Evolutionary conservation across 2,113 vertebrate species (phyloP).

Genomic region (Psittacus erithacus): DNA sequence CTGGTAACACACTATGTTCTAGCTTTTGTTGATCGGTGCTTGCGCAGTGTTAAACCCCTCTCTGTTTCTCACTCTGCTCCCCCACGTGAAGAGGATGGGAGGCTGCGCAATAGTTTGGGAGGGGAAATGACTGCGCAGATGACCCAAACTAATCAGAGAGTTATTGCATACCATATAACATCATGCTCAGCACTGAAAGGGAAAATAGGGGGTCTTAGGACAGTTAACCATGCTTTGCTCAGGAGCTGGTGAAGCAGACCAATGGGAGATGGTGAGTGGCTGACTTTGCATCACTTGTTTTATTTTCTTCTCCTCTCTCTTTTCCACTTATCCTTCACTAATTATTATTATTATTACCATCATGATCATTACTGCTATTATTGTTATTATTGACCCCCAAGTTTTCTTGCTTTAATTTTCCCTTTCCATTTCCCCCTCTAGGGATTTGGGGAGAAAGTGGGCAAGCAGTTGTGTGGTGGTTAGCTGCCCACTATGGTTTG

Average conservation of each 20-base stretch:
- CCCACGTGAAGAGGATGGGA: background rate
- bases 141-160: background rate
- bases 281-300: background rate
- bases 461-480: background rate
- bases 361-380: background rate
- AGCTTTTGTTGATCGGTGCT: background rate
- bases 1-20: background rate
- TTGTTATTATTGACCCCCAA: background rate
- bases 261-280: background rate
- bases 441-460: accelerated
- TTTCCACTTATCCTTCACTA: background rate
- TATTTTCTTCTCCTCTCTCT: background rate
- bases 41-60: background rate
- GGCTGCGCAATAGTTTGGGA: background rate
- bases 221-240: background rate
- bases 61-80: background rate
- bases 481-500: background rate
- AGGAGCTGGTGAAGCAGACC: background rate
- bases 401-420: background rate
- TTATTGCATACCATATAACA: background rate
- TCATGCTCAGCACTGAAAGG: background rate
- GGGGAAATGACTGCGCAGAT: background rate
- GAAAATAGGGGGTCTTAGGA: background rate
- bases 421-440: background rate
- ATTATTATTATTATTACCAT: background rate